Conservation (phyloP, 1,140 invertebrate genomes). For the Paracyclopina nana region DNA sequence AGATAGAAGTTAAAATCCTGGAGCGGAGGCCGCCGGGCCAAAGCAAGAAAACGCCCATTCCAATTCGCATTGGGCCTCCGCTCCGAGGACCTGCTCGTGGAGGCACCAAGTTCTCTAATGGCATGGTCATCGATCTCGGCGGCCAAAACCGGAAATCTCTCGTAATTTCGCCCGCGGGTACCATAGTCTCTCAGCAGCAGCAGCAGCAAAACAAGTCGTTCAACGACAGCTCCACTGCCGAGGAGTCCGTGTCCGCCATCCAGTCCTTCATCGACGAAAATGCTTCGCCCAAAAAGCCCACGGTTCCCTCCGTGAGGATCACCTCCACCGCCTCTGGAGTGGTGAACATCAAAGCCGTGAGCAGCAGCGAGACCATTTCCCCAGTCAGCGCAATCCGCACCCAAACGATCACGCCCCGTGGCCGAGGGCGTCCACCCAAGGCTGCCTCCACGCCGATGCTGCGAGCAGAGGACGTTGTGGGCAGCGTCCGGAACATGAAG, state of each 20-base stretch:
- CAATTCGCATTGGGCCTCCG: too few species aligned
- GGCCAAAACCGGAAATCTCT: too few species aligned
- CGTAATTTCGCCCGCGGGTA: too few species aligned
- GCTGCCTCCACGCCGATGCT: neutral
- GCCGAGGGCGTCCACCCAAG: too few species aligned
- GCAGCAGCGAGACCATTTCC: neutral
- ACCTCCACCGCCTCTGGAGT: constrained; percentile 4
- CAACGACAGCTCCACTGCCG: neutral
- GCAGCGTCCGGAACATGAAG: neutral
- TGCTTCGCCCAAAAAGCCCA: neutral
- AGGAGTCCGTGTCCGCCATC: constrained; percentile 5
- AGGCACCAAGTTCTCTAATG: too few species aligned
- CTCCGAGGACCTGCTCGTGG: too few species aligned
- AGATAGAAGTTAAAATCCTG: too few species aligned
- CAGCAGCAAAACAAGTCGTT: neutral
- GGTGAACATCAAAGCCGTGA: constrained; percentile 2
- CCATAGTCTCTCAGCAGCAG: too few species aligned
- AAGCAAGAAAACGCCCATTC: too few species aligned
- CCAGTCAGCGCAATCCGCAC: neutral
- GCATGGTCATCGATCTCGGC: too few species aligned
- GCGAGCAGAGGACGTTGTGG: neutral
- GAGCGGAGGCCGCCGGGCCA: too few species aligned
- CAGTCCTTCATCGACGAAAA: constrained; percentile 4
- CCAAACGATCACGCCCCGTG: neutral
- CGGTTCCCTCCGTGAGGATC: neutral